Evolutionary conservation across 2,113 vertebrate species (phyloP).

Genomic region (Sminthopsis crassicaudata): DNA sequence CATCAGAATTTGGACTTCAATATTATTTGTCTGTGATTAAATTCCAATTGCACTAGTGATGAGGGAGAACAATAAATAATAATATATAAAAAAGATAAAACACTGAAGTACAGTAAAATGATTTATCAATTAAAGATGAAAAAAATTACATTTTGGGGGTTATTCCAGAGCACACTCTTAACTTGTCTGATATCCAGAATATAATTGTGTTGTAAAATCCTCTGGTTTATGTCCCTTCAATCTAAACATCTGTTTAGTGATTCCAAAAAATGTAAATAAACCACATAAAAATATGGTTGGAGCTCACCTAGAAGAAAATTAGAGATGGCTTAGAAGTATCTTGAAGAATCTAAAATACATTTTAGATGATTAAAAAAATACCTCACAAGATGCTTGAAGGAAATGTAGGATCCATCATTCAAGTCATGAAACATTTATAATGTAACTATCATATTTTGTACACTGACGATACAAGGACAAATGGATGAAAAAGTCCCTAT

Average conservation of each 20-base stretch:
- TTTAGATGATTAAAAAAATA: neutral
- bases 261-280: constrained; percentile 64
- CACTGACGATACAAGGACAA: neutral
- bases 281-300: constrained; percentile 60
- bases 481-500: neutral
- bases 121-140: neutral
- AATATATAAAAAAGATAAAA: constrained; percentile 51
- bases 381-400: neutral
- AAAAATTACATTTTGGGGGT: neutral
- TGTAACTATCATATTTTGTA: neutral
- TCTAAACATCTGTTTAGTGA: constrained; percentile 63
- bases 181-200: neutral
- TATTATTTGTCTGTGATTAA: neutral
- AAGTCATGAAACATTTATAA: neutral
- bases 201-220: constrained; percentile 40
- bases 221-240: constrained; percentile 39
- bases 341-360: neutral
- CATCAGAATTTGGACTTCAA: constrained; percentile 34
- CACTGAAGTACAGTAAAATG: constrained; percentile 58
- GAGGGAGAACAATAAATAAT: constrained; percentile 62
- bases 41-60: constrained; percentile 53
- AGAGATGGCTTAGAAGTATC: constrained; percentile 26
- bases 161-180: constrained; percentile 12
- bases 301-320: constrained; percentile 64
- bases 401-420: too few species aligned